Percentiles rank a stretch among this genome's conserved stretches.
phyloP scores from a whole-genome alignment of 1,140 invertebrate genomes.

The Habropoda laboriosa region DNA sequence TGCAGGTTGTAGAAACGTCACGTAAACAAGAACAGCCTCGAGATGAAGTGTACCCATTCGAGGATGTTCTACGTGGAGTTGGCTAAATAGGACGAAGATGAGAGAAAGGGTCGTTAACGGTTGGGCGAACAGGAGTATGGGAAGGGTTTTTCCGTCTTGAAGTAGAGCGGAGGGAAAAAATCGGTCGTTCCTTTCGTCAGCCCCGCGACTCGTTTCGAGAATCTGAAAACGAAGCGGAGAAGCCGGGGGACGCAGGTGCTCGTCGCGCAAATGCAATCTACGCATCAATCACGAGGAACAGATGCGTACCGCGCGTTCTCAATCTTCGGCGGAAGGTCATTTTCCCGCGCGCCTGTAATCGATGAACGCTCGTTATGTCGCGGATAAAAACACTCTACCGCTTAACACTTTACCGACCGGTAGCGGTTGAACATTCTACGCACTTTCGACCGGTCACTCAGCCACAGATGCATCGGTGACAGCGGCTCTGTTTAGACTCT shows the following conservation, averaged over 20 bases:
- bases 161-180: constrained; percentile 26
- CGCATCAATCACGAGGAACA: constrained; percentile 77
- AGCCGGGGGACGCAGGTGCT: constrained; percentile 70
- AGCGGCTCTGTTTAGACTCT: no score
- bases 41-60: not conserved
- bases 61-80: not conserved
- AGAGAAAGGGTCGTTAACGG: not conserved
- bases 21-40: not conserved
- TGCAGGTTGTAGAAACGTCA: no score
- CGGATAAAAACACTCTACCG: no score
- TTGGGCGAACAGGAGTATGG: no score
- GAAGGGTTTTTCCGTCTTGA: not conserved
- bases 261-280: constrained; percentile 73
- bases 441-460: no score
- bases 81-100: not conserved
- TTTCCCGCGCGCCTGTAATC: constrained; percentile 12
- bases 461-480: no score
- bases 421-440: no score
- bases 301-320: constrained; percentile 66
- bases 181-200: constrained; percentile 30
- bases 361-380: not conserved
- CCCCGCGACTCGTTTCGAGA: constrained; percentile 26
- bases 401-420: no score
- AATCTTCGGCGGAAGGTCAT: constrained; percentile 41
- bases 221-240: constrained; percentile 51